phyloP scores from a whole-genome alignment of 2,113 vertebrate species.

The Promerops cafer region DNA sequence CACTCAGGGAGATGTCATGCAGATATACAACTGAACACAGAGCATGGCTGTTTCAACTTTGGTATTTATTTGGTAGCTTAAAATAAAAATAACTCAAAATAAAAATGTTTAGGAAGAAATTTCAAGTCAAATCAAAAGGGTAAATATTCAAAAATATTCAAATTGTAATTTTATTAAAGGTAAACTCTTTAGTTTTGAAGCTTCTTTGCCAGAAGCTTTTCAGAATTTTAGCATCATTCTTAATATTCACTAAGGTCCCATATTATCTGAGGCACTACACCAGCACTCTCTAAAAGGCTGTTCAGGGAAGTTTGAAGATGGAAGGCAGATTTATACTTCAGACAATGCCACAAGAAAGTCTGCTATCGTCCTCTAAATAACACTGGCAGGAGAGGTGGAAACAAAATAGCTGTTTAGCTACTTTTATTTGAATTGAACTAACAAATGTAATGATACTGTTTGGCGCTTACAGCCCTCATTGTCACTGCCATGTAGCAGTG shows the following conservation, averaged over 20 bases:
- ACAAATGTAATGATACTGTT: background rate
- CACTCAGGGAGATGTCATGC: rapidly evolving
- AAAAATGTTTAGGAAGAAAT: background rate
- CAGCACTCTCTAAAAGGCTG: background rate
- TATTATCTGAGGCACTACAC: no score
- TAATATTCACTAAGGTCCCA: background rate
- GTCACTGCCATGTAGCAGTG: background rate
- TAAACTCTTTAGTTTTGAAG: background rate
- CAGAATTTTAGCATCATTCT: background rate
- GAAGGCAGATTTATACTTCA: background rate
- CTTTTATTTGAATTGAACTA: background rate
- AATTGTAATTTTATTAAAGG: background rate
- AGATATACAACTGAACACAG: background rate
- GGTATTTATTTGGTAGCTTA: background rate
- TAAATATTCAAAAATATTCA: background rate
- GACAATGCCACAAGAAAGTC: background rate
- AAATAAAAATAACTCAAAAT: background rate
- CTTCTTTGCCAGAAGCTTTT: background rate
- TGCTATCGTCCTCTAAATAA: background rate
- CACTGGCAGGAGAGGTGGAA: background rate
- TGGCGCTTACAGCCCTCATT: background rate
- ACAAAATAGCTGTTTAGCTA: background rate
- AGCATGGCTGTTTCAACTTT: background rate
- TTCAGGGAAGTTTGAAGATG: background rate
- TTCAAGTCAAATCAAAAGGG: background rate